Evolutionary conservation across 1,140 invertebrate species (phyloP), one percentile per base, ranked within the genome.

Genomic region (Drosophila yakuba): DNA sequence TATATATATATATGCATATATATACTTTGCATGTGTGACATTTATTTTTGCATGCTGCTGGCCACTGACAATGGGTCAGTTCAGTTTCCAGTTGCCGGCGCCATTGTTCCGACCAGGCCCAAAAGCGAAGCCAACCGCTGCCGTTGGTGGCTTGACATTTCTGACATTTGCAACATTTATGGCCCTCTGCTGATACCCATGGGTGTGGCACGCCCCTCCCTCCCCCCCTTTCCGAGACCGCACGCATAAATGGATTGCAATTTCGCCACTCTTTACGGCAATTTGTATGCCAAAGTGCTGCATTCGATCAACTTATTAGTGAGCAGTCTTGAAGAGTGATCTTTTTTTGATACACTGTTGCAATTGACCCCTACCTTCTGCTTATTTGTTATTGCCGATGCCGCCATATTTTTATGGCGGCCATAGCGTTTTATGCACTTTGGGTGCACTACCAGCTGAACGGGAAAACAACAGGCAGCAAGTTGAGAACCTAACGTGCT

Each of bases 151-250:
- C 80, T 73, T 81, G 78, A 85, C 86, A 89, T 79, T 80, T 90
- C 63, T 90, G 86, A 88, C 80, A 88, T 81, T 90, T 77, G 80
- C 80, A 84, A 80, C 82, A 88, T 86, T 81, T 84, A 84, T 81
- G 69, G 83, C 74, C 77, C 82, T 79, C 68, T 81, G 76, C 75
- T 83, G 80, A 68, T 61, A 77, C 59, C 62, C 57, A 23, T 60
- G 63, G 80, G 36, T 14, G 28, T 20, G 64, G 43, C 59, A 43
- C 12, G 45, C 56, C 60, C 57, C 17, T 17, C 20, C 20, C 20
- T 20, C 2, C 52, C 45, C 4, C 6, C 15, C 1, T 8, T 12
- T 12, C 41, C 25, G 35, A 75, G 36, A 55, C 51, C 44, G 14
- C 44, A 80, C 44, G 63, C 72, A 76, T 62, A 59, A 80, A 78